Percentiles rank a stretch among this genome's conserved stretches.
These are phyloP conservation scores for Pteruthius melanotis DNA, from an alignment of 2,113 vertebrate genomes.

Conservation along the genomic window DNA sequence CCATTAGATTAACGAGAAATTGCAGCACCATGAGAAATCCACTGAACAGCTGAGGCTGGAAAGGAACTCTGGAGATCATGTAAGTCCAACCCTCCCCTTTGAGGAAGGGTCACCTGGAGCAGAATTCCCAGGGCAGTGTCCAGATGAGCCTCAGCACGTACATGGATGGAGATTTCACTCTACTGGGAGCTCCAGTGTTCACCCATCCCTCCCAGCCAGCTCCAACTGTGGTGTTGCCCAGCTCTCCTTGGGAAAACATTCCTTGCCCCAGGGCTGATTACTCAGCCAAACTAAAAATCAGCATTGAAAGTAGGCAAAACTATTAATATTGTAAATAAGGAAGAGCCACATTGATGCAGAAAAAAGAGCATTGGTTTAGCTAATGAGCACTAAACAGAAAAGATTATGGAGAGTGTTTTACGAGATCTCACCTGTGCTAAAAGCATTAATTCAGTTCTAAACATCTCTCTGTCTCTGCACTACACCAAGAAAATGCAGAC, in stretches of 20 bases:
- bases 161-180: not conserved
- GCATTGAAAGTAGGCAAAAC: not conserved
- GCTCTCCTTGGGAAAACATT: not conserved
- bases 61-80: not conserved
- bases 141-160: not conserved
- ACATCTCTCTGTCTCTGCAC: not conserved
- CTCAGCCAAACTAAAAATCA: not conserved
- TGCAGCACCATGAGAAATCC: not conserved
- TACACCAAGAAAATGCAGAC: not conserved
- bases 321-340: not conserved
- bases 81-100: accelerated
- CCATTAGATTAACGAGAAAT: not conserved
- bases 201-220: not conserved
- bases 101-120: not conserved
- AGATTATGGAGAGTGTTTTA: not conserved
- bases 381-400: not conserved
- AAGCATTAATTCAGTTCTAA: not conserved
- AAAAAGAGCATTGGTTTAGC: accelerated
- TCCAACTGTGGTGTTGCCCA: not conserved
- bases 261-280: not conserved
- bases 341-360: not conserved
- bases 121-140: not conserved
- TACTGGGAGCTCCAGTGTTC: not conserved
- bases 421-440: not conserved
- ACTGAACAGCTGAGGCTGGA: not conserved